A percentile compares a stretch with the other conserved stretches of the same genome.
phyloP scores from a whole-genome alignment of 92 coral and sea anemone species.

The Siderastrea radians region DNA sequence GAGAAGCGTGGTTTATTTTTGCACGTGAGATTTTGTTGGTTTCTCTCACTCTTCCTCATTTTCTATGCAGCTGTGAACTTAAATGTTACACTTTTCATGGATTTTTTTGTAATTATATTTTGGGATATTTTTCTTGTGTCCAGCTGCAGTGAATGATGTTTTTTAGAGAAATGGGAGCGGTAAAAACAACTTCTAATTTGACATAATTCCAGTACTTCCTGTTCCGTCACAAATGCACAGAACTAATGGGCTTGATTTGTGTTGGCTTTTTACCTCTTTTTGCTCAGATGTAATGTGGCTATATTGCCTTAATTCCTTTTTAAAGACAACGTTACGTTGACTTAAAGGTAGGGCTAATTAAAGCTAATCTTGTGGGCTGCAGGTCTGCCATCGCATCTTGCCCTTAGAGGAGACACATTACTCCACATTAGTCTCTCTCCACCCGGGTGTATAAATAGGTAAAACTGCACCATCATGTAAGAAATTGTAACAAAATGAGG shows the following conservation, averaged over 20 bases:
- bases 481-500: too few relatives aligned
- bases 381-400: not conserved
- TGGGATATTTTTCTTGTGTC: not conserved
- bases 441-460: too few relatives aligned
- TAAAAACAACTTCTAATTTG: not conserved
- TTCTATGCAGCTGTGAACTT: not conserved
- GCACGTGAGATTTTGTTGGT: not conserved
- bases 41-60: not conserved
- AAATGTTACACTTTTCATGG: not conserved
- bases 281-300: too few relatives aligned
- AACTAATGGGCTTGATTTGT: constrained; percentile 5
- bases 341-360: not conserved
- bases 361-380: not conserved
- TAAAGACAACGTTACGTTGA: not conserved
- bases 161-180: not conserved
- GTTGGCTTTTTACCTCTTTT: not conserved
- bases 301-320: not conserved
- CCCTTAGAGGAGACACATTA: not conserved
- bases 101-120: not conserved
- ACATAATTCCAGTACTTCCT: constrained; percentile 34
- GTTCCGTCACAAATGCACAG: constrained; percentile 12
- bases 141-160: not conserved
- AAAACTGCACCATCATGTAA: too few relatives aligned
- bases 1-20: not conserved
- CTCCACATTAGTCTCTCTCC: not conserved